Evolutionary conservation across 2,797 vertebrate genomes (phyloP).

Genomic region (Gambusia yucatana): DNA sequence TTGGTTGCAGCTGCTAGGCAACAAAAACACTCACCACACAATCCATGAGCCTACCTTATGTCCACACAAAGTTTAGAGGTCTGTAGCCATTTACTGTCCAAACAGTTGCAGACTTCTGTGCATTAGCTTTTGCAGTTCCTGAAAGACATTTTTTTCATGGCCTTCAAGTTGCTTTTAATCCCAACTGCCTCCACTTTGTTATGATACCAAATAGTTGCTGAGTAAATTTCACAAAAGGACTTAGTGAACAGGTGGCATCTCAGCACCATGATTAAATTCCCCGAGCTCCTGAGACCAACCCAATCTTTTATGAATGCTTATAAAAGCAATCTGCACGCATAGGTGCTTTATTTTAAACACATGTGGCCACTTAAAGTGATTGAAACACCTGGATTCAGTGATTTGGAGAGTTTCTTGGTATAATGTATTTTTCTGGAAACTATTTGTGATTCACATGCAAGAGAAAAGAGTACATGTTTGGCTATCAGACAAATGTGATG

Average conservation of each 20-base stretch:
- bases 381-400: not conserved
- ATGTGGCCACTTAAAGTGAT: not conserved
- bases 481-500: not conserved
- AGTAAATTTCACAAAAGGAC: not conserved
- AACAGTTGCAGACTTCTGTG: not conserved
- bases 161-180: not conserved
- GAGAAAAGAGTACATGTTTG: not conserved
- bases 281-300: not conserved
- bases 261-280: not conserved
- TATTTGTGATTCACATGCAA: not conserved
- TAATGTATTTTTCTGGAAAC: not conserved
- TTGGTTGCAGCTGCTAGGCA: not conserved
- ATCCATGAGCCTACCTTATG: not conserved
- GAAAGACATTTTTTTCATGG: not conserved
- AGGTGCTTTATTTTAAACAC: not conserved
- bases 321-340: not conserved
- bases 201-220: not conserved
- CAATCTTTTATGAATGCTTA: not conserved
- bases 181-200: not conserved
- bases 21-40: not conserved
- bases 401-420: not conserved
- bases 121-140: not conserved
- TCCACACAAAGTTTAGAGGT: not conserved
- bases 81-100: not conserved
- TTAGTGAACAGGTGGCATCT: slow-evolving; percentile 3